These are phyloP conservation scores for Ostrea denselamellosa DNA, from an alignment of 1,140 invertebrate genomes.

Conservation along the genomic window DNA sequence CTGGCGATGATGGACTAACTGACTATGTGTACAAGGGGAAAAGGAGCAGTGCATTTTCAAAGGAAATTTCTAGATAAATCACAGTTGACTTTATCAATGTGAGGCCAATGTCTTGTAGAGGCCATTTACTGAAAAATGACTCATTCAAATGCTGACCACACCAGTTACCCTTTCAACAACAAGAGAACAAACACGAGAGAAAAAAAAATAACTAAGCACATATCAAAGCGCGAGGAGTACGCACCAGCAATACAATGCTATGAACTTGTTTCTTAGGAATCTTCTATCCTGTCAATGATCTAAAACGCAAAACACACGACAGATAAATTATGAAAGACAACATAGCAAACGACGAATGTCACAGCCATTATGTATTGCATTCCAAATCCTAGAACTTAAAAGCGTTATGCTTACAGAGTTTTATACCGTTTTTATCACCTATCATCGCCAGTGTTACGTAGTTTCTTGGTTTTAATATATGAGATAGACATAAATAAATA, in stretches of 20 bases:
- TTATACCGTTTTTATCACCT: conserved; percentile 31
- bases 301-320: neutral
- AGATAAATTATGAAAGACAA: conserved; percentile 34
- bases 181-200: neutral
- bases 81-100: too few relatives aligned
- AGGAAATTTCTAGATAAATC: too few relatives aligned
- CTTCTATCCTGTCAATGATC: neutral
- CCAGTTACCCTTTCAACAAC: neutral
- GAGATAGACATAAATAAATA: conserved; percentile 11
- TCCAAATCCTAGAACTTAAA: neutral
- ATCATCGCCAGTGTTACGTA: conserved; percentile 1
- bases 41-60: too few relatives aligned
- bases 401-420: conserved; percentile 23
- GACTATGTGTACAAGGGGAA: too few relatives aligned
- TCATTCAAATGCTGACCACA: neutral
- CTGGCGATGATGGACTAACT: too few relatives aligned
- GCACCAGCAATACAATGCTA: neutral
- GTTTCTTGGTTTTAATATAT: neutral
- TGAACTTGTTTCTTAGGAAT: conserved; percentile 1
- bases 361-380: neutral
- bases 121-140: neutral
- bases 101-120: neutral
- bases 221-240: neutral
- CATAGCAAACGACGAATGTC: neutral
- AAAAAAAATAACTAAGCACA: neutral